A percentile compares a stretch with the other conserved stretches of the same genome.
These are phyloP conservation scores for Acrocephalus arundinaceus DNA, from an alignment of 2,113 vertebrate genomes.

Conservation along the genomic window DNA sequence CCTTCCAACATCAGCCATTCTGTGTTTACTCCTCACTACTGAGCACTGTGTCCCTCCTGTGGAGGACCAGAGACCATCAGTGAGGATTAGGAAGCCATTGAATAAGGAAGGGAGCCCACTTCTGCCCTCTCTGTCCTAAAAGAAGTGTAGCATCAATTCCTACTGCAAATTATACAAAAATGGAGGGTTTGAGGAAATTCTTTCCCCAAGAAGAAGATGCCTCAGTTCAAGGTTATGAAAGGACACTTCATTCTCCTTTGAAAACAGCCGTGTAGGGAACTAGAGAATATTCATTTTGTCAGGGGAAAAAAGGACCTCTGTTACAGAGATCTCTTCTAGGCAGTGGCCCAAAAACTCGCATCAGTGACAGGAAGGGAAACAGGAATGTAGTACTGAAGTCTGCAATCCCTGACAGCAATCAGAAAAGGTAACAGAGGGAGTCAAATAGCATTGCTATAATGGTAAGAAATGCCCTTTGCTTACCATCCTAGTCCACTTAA, in stretches of 20 bases:
- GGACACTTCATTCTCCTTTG: neutral
- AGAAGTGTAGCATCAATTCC: neutral
- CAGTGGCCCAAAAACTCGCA: neutral
- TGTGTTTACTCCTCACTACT: neutral
- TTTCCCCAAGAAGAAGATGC: neutral
- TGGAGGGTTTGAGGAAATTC: neutral
- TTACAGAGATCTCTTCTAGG: neutral
- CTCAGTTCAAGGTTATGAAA: neutral
- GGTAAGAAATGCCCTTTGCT: neutral
- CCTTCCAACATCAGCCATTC: neutral
- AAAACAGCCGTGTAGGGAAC: neutral
- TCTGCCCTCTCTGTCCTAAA: neutral
- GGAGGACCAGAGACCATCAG: neutral
- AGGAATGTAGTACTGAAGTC: neutral
- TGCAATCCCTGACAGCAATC: neutral
- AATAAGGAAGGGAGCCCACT: neutral
- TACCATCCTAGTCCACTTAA: neutral
- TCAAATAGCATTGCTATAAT: neutral
- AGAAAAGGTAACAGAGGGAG: neutral
- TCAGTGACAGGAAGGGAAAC: neutral
- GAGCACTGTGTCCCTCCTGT: neutral
- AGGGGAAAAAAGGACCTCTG: neutral
- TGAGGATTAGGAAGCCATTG: neutral
- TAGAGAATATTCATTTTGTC: neutral
- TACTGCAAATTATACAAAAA: neutral